Percentiles rank a stretch among this genome's conserved stretches.
phyloP scores from a whole-genome alignment of 2,888 invertebrate genomes.

The Orthonevra nobilis region DNA sequence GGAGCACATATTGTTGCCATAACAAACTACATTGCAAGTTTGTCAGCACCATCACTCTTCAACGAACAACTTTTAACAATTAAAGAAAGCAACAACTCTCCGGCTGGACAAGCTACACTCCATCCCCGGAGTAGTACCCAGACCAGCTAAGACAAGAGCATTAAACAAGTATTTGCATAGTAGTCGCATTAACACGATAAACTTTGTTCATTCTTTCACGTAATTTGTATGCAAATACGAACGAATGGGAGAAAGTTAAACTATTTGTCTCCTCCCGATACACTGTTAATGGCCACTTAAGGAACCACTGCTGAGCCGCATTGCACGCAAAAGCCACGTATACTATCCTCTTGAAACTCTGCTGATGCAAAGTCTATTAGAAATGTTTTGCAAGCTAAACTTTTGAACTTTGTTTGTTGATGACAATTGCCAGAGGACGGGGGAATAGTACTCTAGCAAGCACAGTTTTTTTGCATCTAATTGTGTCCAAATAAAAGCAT shows the following conservation, averaged over 20 bases:
- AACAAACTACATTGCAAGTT: too few species aligned
- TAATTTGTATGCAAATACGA: conserved; percentile 71
- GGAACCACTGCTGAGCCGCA: conserved; percentile 64
- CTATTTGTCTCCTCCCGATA: conserved; percentile 70
- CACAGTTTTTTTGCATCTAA: too few species aligned
- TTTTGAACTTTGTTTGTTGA: conserved; percentile 58
- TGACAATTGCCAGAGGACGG: neutral
- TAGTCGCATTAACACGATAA: conserved; percentile 70
- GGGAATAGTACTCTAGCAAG: too few species aligned
- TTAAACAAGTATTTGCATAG: conserved; percentile 69
- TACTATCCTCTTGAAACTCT: conserved; percentile 23
- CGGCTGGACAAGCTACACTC: too few species aligned
- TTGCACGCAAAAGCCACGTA: conserved; percentile 66
- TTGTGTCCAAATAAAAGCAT: too few species aligned
- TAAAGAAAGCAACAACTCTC: conserved; percentile 59
- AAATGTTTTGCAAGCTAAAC: conserved; percentile 59
- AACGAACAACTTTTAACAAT: conserved; percentile 65
- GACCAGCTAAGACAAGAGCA: conserved; percentile 20
- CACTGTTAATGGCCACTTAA: conserved; percentile 70
- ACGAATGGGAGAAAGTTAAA: conserved; percentile 69
- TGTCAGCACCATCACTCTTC: conserved; percentile 15
- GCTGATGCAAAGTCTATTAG: conserved; percentile 62
- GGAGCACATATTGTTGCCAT: too few species aligned
- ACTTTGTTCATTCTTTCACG: conserved; percentile 70
- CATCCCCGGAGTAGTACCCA: neutral